phyloP scores from a whole-genome alignment of 2,113 vertebrate species.

The Amazona guildingii region DNA sequence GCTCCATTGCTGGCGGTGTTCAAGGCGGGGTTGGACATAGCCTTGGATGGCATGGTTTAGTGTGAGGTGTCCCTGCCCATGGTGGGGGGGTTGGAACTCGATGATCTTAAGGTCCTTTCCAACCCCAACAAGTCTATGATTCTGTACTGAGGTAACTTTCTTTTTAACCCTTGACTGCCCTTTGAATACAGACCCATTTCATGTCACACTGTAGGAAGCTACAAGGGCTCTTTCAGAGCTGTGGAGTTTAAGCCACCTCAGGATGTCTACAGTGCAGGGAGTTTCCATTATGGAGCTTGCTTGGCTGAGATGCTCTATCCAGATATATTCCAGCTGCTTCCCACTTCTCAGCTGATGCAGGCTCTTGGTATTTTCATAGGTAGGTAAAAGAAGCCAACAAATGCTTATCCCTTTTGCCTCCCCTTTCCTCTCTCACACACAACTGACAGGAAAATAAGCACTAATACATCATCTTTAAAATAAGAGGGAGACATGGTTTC shows the following conservation, averaged over 20 bases:
- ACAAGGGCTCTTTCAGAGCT: neutral
- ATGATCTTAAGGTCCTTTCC: too few species aligned
- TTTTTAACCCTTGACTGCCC: neutral
- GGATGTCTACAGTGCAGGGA: neutral
- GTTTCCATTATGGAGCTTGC: neutral
- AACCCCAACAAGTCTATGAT: too few species aligned
- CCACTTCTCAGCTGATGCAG: neutral
- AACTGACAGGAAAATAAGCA: constrained; percentile 55
- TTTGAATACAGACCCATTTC: neutral
- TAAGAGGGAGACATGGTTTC: constrained; percentile 52
- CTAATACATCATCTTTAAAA: constrained; percentile 68
- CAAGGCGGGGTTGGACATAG: too few species aligned
- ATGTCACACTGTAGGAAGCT: neutral
- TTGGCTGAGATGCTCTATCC: neutral
- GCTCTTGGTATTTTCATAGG: neutral
- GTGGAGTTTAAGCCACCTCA: neutral
- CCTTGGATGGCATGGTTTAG: too few species aligned
- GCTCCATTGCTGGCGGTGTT: too few species aligned
- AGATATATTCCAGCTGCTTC: constrained; percentile 26
- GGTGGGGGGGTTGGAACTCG: too few species aligned
- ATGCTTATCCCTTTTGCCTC: neutral
- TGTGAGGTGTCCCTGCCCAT: too few species aligned
- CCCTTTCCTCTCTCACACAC: neutral
- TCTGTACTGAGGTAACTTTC: neutral
- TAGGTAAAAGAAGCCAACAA: constrained; percentile 32